These are phyloP conservation scores for Numida meleagris DNA, from an alignment of 2,113 vertebrate species.

Conservation along the genomic window DNA sequence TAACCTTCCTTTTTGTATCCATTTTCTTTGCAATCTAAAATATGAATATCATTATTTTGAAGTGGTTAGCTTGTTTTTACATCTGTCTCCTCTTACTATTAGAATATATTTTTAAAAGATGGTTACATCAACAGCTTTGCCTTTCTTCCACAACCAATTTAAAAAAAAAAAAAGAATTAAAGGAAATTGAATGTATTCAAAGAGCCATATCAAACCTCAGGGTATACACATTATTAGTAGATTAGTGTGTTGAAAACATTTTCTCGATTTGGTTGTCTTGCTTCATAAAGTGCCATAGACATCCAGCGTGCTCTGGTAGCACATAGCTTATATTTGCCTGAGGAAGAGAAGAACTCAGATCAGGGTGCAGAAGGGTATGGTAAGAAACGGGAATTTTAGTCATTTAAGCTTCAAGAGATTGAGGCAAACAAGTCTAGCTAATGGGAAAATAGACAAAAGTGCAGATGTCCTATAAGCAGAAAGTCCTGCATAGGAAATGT, in stretches of 20 bases:
- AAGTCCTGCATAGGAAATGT: background rate
- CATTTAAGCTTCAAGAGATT: background rate
- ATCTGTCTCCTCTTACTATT: background rate
- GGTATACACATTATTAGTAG: conserved; percentile 1
- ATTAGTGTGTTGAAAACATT: conserved; percentile 33
- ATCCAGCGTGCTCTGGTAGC: background rate
- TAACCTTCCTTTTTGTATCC: background rate
- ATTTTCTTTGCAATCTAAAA: background rate
- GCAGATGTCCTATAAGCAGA: background rate
- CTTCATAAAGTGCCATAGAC: background rate
- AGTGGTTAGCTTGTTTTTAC: background rate
- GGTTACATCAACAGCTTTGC: background rate
- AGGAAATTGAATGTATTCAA: background rate
- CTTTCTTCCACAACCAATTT: background rate
- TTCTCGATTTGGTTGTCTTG: conserved; percentile 15
- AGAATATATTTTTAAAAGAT: background rate
- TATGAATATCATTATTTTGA: background rate
- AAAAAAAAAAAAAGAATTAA: background rate
- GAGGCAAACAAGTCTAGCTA: background rate
- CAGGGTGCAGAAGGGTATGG: background rate
- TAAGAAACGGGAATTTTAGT: background rate
- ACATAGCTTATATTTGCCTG: background rate
- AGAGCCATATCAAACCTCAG: background rate
- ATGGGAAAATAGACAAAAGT: background rate
- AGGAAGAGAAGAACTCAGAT: background rate